Conservation (phyloP, 2,888 invertebrate genomes). For the Ennomos quercinarius region DNA sequence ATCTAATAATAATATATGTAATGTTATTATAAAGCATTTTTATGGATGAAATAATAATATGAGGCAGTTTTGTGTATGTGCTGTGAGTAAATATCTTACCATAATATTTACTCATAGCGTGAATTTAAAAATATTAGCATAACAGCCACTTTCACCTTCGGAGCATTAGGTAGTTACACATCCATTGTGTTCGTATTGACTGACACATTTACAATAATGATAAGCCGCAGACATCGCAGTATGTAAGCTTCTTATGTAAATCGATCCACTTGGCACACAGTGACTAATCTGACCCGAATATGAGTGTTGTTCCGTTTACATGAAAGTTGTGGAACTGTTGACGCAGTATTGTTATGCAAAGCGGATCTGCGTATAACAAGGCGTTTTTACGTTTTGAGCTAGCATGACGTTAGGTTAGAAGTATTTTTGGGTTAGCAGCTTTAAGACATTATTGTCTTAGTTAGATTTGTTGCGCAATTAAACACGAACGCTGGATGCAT, state of each 20-base stretch:
- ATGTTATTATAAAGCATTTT: no score
- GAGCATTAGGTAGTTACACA: constrained; percentile 8
- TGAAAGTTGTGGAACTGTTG: constrained; percentile 50
- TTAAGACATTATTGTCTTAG: not conserved
- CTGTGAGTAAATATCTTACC: no score
- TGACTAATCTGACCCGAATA: constrained; percentile 72
- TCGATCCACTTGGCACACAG: constrained; percentile 50
- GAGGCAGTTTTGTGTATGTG: no score
- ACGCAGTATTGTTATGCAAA: constrained; percentile 74
- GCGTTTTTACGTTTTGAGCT: constrained; percentile 29
- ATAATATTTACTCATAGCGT: no score
- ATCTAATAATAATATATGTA: no score
- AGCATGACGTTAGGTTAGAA: constrained; percentile 19
- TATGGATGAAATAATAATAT: no score
- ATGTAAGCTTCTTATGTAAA: constrained; percentile 67
- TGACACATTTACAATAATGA: constrained; percentile 54
- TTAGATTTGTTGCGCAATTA: not conserved
- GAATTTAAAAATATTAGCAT: constrained; percentile 12
- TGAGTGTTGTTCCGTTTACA: constrained; percentile 65
- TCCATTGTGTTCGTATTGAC: constrained; percentile 35
- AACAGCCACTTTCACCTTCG: constrained; percentile 38
- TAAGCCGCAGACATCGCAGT: constrained; percentile 41
- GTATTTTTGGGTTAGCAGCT: constrained; percentile 17
- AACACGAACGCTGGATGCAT: not conserved
- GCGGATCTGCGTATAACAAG: constrained; percentile 53